Percentiles rank a stretch among this genome's conserved stretches.
phyloP scores from a whole-genome alignment of 2,888 invertebrate species.

The Anorthoa munda region DNA sequence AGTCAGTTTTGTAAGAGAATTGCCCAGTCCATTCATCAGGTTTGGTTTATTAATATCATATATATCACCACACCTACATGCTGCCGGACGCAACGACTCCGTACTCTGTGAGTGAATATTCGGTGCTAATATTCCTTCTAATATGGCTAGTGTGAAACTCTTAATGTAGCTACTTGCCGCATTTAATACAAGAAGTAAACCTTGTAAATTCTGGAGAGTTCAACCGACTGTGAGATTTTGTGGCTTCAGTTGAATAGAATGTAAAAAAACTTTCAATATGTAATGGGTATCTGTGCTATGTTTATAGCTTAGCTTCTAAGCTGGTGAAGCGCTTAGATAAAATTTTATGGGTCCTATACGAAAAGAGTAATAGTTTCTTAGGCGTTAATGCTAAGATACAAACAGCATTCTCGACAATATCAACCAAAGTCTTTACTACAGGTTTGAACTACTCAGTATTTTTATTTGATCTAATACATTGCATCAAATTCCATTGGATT shows the following conservation, averaged over 20 bases:
- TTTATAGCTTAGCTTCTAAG: conserved; percentile 4
- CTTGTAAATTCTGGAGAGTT: no score
- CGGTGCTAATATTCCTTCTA: conserved; percentile 13
- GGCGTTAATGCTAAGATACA: neutral
- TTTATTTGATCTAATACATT: no score
- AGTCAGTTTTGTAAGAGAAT: no score
- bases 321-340: neutral
- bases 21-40: no score
- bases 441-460: neutral
- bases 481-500: no score
- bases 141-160: conserved; percentile 48
- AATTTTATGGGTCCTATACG: neutral
- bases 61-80: no score
- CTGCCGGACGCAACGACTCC: no score
- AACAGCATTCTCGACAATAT: neutral
- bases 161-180: conserved; percentile 36
- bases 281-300: conserved; percentile 1
- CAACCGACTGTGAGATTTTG: no score
- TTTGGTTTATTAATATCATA: no score
- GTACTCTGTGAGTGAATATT: no score
- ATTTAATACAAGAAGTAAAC: conserved; percentile 39
- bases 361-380: neutral
- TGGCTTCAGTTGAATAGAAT: conserved; percentile 20
- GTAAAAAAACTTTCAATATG: conserved; percentile 3
- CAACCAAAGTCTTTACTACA: no score